These are phyloP conservation scores for Entosphenus tridentatus DNA, from an alignment of 2,113 vertebrate species.

Conservation along the genomic window DNA sequence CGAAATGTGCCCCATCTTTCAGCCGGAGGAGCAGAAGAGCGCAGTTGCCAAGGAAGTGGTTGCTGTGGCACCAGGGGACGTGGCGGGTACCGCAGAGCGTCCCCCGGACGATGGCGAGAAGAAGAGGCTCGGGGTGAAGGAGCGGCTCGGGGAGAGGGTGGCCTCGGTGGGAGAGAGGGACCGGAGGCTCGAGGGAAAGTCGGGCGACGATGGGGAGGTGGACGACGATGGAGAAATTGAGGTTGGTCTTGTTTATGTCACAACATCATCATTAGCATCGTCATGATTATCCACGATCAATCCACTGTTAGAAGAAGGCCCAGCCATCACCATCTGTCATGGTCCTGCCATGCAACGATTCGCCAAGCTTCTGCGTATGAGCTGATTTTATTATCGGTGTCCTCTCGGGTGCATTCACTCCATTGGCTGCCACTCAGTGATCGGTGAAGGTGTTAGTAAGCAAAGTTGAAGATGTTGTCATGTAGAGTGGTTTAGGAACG, in stretches of 20 bases:
- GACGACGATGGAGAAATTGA: slow-evolving; percentile 94
- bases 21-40: slow-evolving; percentile 26
- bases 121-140: slow-evolving; percentile 21
- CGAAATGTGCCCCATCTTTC: too few relatives aligned
- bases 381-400: background rate
- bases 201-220: slow-evolving; percentile 81
- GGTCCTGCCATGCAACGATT: background rate
- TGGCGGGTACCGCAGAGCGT: slow-evolving; percentile 40
- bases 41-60: slow-evolving; percentile 28
- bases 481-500: background rate
- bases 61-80: slow-evolving; percentile 19
- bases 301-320: too few relatives aligned
- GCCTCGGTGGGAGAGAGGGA: slow-evolving; percentile 31
- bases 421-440: background rate
- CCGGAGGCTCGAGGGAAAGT: slow-evolving; percentile 54
- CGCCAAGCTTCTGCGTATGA: background rate
- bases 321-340: background rate
- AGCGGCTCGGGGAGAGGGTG: slow-evolving; percentile 14
- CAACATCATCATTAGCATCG: slow-evolving; percentile 8
- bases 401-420: background rate
- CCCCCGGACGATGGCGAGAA: slow-evolving; percentile 23
- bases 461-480: background rate
- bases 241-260: background rate
- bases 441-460: background rate
- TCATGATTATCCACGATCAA: too few relatives aligned